Evolutionary conservation across 2,888 invertebrate genomes (phyloP), one percentile per base, ranked within the genome.

Genomic region (Erynnis tages): DNA sequence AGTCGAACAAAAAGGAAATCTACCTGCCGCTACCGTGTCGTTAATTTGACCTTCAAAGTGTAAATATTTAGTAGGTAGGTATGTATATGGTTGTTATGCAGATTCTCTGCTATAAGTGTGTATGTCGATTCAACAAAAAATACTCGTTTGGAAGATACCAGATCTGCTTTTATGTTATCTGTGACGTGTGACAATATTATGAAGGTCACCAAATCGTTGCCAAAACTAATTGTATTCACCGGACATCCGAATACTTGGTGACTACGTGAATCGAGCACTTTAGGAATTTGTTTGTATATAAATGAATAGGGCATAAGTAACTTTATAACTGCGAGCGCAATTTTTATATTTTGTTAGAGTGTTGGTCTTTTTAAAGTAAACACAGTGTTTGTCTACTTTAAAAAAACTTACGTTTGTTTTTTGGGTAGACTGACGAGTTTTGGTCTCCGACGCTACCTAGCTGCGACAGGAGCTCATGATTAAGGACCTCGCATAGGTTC

Each of bases 171-270:
- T 25, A 17, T 29, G 25, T 19, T 17, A 17, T 34, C 32, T 40
- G 23, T 16, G 10, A 30, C 30, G 16, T 32, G 41, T 41, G 41
- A 49, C 49, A 41, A 49, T 49, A 49, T 50, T 29, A 44, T 45
- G 56, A 61, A 59, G 57, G 58, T 55, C 58, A 48, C 35, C 43
- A 29, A 45, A 37, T 48, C 47, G 56, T 54, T 61, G 59, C 61
- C 59, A 61, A 59, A 58, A 55, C 55, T 47, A 53, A 54, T 49
- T 48, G 47, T 50, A 49, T 46, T 40, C 38, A 56, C 59, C 61
- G 61, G 63, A 64, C 60, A 59, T 64, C 63, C 63, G 63, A 62
- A 57, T 55, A 49, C 47, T 38, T 11, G 27, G 14, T 50, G 50
- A 50, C 50, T 50, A 29, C 27, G 16, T 34, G 27, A 21, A 50